Evolutionary conservation across 2,797 vertebrate genomes (phyloP), one percentile per base, ranked within the genome.

Genomic region (Sebastes melanostomus): DNA sequence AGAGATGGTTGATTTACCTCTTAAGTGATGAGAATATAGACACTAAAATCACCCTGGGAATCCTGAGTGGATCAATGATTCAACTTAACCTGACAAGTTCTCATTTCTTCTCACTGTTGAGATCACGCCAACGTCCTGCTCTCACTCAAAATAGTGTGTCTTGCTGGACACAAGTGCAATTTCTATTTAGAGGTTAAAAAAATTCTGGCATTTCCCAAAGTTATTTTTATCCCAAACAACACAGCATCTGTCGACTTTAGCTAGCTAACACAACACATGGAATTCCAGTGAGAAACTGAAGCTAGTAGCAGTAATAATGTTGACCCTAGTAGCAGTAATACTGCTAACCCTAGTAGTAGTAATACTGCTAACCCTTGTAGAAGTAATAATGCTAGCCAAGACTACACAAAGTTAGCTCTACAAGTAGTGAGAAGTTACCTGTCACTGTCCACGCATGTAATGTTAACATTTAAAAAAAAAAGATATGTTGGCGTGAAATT

Each of bases 61-160:
- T 36, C 52, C 27, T 8, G 36, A 32, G 7, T 14, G 16, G 66
- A 75, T 80, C 63, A 77, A 36, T 69, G 46, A 80, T 69, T 78
- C 16, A 62, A 63, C 65, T 72, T 69, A 69, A 83, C 34, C 69
- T 25, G 66, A 56, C 70, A 78, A 75, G 54, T 60, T 77, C 42
- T 78, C 27, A 46, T 88, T 85, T 80, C 22, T 29, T 61, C 50
- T 62, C 60, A 63, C 68, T 25, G 24, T 16, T 67, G 66, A 75
- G 36, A 80, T 77, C 42, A 61, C 27, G 63, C 63, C 66, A 24
- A 76, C 29, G 36, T 67, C 52, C 20, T 42, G 20, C 32, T 78
- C 72, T 73, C 72, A 32, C 42, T 83, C 58, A 50, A 9, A 63
- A 62, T 29, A 25, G 25, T 32, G 55, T 58, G 55, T 34, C 38